These are phyloP conservation scores for Festucalex cinctus DNA, from an alignment of 2,113 vertebrate genomes.

Conservation along the genomic window DNA sequence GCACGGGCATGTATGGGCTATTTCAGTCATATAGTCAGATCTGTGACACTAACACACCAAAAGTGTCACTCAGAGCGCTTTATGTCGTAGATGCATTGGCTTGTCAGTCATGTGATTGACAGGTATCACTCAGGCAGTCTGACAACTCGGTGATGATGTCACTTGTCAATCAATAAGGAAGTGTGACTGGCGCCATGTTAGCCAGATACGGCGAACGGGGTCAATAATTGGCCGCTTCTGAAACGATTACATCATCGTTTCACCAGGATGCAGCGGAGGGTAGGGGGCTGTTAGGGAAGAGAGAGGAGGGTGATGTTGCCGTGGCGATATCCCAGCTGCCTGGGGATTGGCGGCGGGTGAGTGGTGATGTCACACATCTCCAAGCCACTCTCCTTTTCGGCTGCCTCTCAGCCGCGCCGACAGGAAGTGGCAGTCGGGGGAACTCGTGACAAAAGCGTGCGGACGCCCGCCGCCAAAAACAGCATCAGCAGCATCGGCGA, in stretches of 20 bases:
- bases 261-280: constrained; percentile 78
- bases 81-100: no score
- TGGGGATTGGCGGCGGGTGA: constrained; percentile 82
- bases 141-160: background rate
- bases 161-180: background rate
- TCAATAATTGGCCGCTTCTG: constrained; percentile 21
- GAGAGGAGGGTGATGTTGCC: constrained; percentile 44
- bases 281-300: background rate
- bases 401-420: constrained; percentile 21
- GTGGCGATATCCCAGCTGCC: constrained; percentile 81
- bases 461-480: background rate
- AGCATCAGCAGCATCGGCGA: background rate
- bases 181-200: background rate
- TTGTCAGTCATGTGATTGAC: background rate
- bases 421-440: constrained; percentile 9
- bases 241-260: constrained; percentile 74
- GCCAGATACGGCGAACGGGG: background rate
- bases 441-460: constrained; percentile 19
- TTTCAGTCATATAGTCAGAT: no score
- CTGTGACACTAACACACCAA: no score
- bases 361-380: constrained; percentile 94
- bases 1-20: no score
- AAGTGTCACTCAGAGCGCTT: background rate
- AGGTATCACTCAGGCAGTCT: background rate
- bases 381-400: constrained; percentile 69